Percentiles rank a stretch among this genome's conserved stretches.
Conservation (phyloP, 2,797 vertebrate species). For the Helarctos malayanus region DNA sequence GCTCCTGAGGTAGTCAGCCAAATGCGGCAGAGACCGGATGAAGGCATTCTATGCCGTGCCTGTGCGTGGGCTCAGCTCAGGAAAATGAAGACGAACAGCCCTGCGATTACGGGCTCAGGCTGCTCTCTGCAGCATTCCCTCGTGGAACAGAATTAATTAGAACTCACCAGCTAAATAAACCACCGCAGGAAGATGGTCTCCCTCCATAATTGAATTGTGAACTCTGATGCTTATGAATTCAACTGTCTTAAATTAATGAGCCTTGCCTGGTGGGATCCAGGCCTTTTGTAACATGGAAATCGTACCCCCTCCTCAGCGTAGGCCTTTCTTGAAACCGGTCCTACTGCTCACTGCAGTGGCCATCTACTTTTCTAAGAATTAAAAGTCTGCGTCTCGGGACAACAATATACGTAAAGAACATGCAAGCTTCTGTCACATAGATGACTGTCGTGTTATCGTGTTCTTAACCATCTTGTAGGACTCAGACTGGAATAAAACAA, state of each 20-base stretch:
- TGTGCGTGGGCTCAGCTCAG: too few relatives aligned
- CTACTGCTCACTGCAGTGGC: neutral
- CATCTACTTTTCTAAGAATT: neutral
- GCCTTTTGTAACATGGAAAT: slow-evolving; percentile 16
- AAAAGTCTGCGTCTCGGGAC: neutral
- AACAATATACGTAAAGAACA: neutral
- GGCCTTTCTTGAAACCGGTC: neutral
- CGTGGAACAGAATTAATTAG: slow-evolving; percentile 75
- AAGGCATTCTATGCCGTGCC: accelerated
- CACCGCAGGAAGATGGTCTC: slow-evolving; percentile 70
- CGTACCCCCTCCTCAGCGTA: neutral
- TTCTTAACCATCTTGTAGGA: neutral
- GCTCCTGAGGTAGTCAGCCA: neutral
- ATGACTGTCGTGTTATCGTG: neutral
- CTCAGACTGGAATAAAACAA: neutral
- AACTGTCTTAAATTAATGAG: slow-evolving; percentile 79
- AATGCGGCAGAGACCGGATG: accelerated
- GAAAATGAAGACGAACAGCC: neutral
- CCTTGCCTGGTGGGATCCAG: slow-evolving; percentile 55
- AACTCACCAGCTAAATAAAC: slow-evolving; percentile 64
- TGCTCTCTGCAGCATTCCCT: neutral
- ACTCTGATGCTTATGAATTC: slow-evolving; percentile 57
- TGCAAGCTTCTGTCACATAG: accelerated
- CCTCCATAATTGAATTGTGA: slow-evolving; percentile 80
- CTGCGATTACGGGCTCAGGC: neutral